A percentile compares a stretch with the other conserved stretches of the same genome.
Evolutionary conservation across 2,888 invertebrate species (phyloP).

Genomic region (Podotricha telesiphe): DNA sequence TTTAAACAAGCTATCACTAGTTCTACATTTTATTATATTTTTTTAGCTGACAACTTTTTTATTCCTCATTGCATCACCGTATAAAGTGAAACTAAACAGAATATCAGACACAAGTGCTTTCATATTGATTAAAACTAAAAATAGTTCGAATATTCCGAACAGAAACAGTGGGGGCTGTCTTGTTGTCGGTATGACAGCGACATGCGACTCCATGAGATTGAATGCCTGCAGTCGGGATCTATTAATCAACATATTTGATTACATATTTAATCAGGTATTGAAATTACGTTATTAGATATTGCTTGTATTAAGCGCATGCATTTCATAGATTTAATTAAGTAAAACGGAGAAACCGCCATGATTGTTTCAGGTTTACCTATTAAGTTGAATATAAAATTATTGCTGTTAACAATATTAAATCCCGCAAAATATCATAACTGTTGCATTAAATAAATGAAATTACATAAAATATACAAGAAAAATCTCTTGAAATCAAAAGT

Average conservation of each 20-base stretch:
- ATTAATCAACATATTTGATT: conserved; percentile 17
- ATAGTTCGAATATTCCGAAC: not conserved
- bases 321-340: too few relatives aligned
- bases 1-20: too few relatives aligned
- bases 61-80: not conserved
- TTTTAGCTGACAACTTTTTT: too few relatives aligned
- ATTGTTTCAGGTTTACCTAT: too few relatives aligned
- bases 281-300: not conserved
- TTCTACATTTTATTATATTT: too few relatives aligned
- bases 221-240: conserved; percentile 4
- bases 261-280: not conserved
- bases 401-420: too few relatives aligned
- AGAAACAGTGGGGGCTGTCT: conserved; percentile 1
- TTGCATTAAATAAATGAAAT: too few relatives aligned
- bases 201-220: not conserved
- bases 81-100: not conserved
- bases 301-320: not conserved
- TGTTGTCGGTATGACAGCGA: conserved; percentile 13
- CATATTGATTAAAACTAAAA: not conserved
- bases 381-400: too few relatives aligned
- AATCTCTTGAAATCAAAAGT: too few relatives aligned
- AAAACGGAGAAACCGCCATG: too few relatives aligned
- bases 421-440: too few relatives aligned
- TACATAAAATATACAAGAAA: too few relatives aligned
- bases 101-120: not conserved